Percentiles rank a stretch among this genome's conserved stretches.
Evolutionary conservation across 2,113 vertebrate species (phyloP).

Genomic region (Myotis brandtii): DNA sequence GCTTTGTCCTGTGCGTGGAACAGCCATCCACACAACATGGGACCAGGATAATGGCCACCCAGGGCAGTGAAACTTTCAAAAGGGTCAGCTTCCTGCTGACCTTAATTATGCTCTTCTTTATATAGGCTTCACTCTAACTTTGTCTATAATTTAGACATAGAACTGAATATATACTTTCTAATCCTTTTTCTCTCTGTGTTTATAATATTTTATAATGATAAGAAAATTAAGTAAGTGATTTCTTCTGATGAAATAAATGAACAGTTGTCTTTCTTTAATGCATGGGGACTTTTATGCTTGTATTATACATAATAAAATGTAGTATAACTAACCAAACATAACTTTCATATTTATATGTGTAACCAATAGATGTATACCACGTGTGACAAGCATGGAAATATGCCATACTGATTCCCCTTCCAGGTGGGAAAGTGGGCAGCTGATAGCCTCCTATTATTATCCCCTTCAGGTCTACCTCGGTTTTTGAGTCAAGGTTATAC

Average conservation of each 20-base stretch:
- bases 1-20: neutral
- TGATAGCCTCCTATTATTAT: neutral
- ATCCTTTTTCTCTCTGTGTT: neutral
- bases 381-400: neutral
- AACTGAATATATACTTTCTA: neutral
- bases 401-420: neutral
- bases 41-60: neutral
- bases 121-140: neutral
- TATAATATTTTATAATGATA: neutral
- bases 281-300: neutral
- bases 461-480: neutral
- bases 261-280: neutral
- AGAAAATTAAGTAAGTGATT: constrained; percentile 26
- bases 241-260: neutral
- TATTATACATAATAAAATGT: neutral
- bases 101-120: neutral
- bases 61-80: neutral
- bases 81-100: neutral
- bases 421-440: neutral
- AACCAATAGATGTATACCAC: neutral
- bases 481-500: neutral
- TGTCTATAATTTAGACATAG: neutral
- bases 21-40: neutral
- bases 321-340: neutral
- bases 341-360: neutral